A percentile compares a stretch with the other conserved stretches of the same genome.
These are phyloP conservation scores for Adelosebastes latens DNA, from an alignment of 2,797 vertebrate species.

Conservation along the genomic window DNA sequence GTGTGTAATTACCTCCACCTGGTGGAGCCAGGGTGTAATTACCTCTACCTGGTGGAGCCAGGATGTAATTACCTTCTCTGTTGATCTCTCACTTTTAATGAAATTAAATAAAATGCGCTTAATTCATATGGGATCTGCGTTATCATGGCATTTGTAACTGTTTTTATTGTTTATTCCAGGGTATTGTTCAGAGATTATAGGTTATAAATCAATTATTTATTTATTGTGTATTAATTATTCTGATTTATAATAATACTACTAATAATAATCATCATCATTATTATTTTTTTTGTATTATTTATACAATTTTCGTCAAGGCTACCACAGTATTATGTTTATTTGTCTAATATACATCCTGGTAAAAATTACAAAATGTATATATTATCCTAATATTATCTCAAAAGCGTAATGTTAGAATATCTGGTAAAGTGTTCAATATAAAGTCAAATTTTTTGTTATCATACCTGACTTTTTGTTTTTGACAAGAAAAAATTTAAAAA, in stretches of 20 bases:
- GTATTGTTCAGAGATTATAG: not conserved
- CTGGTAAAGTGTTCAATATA: not conserved
- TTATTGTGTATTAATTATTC: too few species aligned
- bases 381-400: not conserved
- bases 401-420: not conserved
- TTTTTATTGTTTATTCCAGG: not conserved
- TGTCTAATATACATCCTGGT: not conserved
- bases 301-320: not conserved
- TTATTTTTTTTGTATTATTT: not conserved
- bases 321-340: not conserved
- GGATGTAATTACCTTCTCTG: not conserved
- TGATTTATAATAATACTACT: too few species aligned
- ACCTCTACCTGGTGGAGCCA: too few species aligned
- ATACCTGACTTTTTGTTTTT: not conserved
- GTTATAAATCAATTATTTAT: not conserved
- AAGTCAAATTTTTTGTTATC: not conserved
- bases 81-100: too few species aligned
- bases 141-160: not conserved
- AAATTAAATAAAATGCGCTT: not conserved
- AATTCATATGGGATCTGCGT: not conserved
- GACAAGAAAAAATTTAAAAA: not conserved
- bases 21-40: not conserved
- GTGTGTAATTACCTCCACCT: not conserved
- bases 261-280: not conserved
- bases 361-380: not conserved